phyloP scores from a whole-genome alignment of 2,888 invertebrate genomes.

The Abscondita cerata region DNA sequence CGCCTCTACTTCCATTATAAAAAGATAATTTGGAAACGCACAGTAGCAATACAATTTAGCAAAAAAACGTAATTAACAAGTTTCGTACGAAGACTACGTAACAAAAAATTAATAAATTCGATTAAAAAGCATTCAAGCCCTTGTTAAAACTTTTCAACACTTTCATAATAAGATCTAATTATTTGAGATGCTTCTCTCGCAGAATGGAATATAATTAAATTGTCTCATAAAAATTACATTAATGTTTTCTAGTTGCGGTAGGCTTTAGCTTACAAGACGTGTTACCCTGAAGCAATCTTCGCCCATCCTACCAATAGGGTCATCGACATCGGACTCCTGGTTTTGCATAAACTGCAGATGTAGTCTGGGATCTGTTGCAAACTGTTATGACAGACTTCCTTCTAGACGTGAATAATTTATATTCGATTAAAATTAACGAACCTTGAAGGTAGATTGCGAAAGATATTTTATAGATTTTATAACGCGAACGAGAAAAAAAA shows the following conservation, averaged over 20 bases:
- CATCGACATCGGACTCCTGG: slow-evolving; percentile 26
- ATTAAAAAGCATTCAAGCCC: too few species aligned
- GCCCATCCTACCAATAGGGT: slow-evolving; percentile 29
- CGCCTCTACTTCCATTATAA: too few species aligned
- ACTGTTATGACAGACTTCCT: neutral
- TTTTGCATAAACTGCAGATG: slow-evolving; percentile 23
- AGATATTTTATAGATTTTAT: neutral
- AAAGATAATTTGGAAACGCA: too few species aligned
- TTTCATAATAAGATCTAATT: too few species aligned
- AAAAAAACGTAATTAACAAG: too few species aligned
- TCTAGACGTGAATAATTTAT: slow-evolving; percentile 1
- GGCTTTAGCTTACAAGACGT: slow-evolving; percentile 13
- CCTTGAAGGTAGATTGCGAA: slow-evolving; percentile 3
- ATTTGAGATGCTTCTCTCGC: too few species aligned
- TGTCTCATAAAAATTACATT: slow-evolving; percentile 1
- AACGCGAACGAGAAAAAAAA: neutral
- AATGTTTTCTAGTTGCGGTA: slow-evolving; percentile 19
- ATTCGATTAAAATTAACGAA: slow-evolving; percentile 4
- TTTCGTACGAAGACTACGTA: too few species aligned
- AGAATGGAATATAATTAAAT: slow-evolving; percentile 7
- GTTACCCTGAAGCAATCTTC: slow-evolving; percentile 21
- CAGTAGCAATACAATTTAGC: too few species aligned
- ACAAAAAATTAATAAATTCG: too few species aligned
- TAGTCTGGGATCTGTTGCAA: neutral
- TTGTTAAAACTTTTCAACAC: too few species aligned